Conservation (phyloP, 2,797 vertebrate species). For the Xerus rutilus region DNA sequence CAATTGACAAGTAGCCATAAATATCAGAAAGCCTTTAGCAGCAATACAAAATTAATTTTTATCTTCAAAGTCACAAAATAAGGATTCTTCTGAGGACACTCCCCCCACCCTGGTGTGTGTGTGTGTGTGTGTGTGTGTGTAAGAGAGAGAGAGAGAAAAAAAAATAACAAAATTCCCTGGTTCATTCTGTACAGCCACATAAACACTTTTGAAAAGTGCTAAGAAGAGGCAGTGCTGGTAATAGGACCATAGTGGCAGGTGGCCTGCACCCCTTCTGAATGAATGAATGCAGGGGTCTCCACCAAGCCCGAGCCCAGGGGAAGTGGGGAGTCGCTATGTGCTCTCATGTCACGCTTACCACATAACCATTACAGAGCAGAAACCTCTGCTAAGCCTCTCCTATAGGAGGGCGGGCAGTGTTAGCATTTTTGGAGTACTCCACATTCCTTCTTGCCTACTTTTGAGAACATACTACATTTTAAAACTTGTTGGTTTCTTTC, state of each 20-base stretch:
- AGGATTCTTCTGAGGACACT: not conserved
- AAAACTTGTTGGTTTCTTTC: slow-evolving; percentile 99
- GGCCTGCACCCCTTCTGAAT: slow-evolving; percentile 85
- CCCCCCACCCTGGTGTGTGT: too few relatives aligned
- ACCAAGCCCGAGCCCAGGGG: slow-evolving; percentile 67
- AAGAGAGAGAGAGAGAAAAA: not conserved
- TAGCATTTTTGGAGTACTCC: slow-evolving; percentile 99
- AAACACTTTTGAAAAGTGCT: slow-evolving; percentile 54
- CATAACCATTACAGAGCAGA: slow-evolving; percentile 87
- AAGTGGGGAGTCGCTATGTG: slow-evolving; percentile 65
- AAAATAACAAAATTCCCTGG: not conserved
- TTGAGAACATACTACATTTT: slow-evolving; percentile 97
- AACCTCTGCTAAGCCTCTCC: slow-evolving; percentile 88
- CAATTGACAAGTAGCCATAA: not conserved
- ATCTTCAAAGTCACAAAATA: not conserved
- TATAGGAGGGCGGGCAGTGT: slow-evolving; percentile 94
- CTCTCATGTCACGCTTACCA: slow-evolving; percentile 76
- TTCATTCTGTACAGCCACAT: not conserved
- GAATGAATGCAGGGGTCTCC: slow-evolving; percentile 80
- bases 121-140: too few relatives aligned
- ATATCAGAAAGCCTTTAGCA: slow-evolving; percentile 15
- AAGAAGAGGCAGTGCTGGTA: slow-evolving; percentile 42
- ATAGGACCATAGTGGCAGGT: not conserved
- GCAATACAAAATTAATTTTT: not conserved
- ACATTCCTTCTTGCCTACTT: slow-evolving; percentile 96